A percentile compares a stretch with the other conserved stretches of the same genome.
Conservation (phyloP, 2,113 vertebrate species). For the Pogonocichla stellata region DNA sequence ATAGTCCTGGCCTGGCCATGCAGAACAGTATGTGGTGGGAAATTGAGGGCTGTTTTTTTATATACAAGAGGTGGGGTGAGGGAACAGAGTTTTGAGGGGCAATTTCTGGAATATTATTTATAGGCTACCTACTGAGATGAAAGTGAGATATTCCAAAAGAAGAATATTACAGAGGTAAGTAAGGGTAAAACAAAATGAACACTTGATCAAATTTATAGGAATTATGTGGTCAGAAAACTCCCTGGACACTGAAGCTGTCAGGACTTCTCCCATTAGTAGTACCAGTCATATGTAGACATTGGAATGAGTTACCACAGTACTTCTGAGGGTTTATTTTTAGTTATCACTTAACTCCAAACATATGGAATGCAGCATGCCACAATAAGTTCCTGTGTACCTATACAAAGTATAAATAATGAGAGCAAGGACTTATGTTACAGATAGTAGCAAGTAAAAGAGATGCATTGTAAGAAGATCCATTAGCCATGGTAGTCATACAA, state of each 20-base stretch:
- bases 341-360: background rate
- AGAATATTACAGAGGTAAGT: background rate
- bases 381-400: background rate
- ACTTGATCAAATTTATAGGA: background rate
- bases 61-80: too few relatives aligned
- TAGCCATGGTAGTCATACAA: background rate
- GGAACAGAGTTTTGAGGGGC: background rate
- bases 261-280: background rate
- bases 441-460: background rate
- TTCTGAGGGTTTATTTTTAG: background rate
- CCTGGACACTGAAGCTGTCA: background rate
- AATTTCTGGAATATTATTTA: background rate
- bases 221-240: background rate
- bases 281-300: background rate
- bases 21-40: background rate
- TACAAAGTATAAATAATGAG: background rate
- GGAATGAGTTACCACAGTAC: background rate
- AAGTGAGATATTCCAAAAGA: background rate
- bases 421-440: background rate
- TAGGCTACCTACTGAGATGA: background rate
- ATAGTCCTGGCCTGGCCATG: background rate
- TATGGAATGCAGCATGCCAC: background rate
- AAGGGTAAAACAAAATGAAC: background rate
- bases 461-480: rapidly evolving
- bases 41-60: background rate